Conservation (phyloP, 2,888 invertebrate genomes). For the Unio pictorum region DNA sequence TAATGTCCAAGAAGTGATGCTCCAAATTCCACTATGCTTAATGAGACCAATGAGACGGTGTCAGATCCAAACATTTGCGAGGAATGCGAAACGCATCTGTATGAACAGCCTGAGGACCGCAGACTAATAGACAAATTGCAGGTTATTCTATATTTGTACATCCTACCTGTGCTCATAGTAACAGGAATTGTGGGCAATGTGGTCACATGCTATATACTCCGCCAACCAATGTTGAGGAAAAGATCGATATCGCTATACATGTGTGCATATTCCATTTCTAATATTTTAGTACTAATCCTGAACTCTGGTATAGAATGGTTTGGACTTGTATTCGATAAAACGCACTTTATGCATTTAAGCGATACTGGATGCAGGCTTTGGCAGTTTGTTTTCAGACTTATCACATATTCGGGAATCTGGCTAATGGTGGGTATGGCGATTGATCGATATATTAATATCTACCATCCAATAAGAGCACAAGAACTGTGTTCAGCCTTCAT, state of each 20-base stretch:
- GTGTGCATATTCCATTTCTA: slow-evolving; percentile 46
- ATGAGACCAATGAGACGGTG: slow-evolving; percentile 1
- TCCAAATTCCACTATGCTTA: too few species aligned
- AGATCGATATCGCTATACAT: slow-evolving; percentile 52
- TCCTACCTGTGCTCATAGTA: slow-evolving; percentile 48
- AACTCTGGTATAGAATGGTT: slow-evolving; percentile 52
- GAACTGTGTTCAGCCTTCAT: slow-evolving; percentile 54
- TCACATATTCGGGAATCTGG: slow-evolving; percentile 57
- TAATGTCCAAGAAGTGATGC: too few species aligned
- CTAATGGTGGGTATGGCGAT: slow-evolving; percentile 57
- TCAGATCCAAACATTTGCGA: too few species aligned
- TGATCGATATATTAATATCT: slow-evolving; percentile 53
- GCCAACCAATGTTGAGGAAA: slow-evolving; percentile 36
- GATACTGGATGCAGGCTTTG: slow-evolving; percentile 57
- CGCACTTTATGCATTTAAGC: slow-evolving; percentile 40
- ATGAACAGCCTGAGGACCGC: too few species aligned
- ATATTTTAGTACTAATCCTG: slow-evolving; percentile 46
- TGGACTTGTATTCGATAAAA: slow-evolving; percentile 33
- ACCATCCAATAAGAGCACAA: slow-evolving; percentile 43
- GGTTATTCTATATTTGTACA: slow-evolving; percentile 23
- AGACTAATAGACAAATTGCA: background rate
- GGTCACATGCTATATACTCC: slow-evolving; percentile 35
- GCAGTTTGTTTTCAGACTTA: slow-evolving; percentile 50
- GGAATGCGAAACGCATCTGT: too few species aligned
- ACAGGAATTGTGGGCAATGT: slow-evolving; percentile 53